Conservation (phyloP, 2,797 vertebrate genomes). For the Fistularia tabacaria region DNA sequence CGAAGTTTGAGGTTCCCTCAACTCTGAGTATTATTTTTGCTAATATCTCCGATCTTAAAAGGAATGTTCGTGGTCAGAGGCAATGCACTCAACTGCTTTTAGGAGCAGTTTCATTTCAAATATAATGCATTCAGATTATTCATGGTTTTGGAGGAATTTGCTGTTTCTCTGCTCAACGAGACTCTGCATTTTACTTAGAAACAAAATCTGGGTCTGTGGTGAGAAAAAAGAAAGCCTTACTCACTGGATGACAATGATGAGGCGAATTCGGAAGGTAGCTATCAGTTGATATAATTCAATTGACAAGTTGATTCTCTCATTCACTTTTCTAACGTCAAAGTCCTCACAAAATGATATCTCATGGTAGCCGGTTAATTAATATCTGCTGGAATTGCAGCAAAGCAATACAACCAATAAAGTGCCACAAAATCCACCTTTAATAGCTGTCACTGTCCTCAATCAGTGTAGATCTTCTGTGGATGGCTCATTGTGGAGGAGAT, state of each 20-base stretch:
- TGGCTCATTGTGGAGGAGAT: constrained; percentile 21
- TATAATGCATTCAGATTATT: constrained; percentile 37
- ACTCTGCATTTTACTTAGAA: constrained; percentile 9
- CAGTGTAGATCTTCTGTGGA: constrained; percentile 38
- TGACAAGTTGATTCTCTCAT: background rate
- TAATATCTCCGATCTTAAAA: constrained; percentile 52
- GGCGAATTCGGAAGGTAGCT: background rate
- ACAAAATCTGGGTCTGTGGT: constrained; percentile 3
- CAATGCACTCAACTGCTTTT: constrained; percentile 26
- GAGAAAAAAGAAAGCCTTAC: background rate
- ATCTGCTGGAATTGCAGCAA: constrained; percentile 17
- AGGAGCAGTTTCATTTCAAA: constrained; percentile 36
- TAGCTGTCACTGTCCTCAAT: constrained; percentile 57
- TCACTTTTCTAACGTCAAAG: too few relatives aligned
- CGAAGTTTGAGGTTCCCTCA: constrained; percentile 38
- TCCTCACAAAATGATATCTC: background rate
- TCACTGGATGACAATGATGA: background rate
- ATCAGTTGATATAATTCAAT: constrained; percentile 1
- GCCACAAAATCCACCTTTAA: constrained; percentile 27
- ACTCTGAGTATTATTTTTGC: constrained; percentile 27
- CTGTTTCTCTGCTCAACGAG: constrained; percentile 11
- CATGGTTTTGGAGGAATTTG: constrained; percentile 46
- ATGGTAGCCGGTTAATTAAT: constrained; percentile 10
- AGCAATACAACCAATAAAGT: constrained; percentile 4
- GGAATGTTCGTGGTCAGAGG: constrained; percentile 41